Conservation (phyloP, 1,140 invertebrate genomes). For the Neodiprion lecontei region DNA sequence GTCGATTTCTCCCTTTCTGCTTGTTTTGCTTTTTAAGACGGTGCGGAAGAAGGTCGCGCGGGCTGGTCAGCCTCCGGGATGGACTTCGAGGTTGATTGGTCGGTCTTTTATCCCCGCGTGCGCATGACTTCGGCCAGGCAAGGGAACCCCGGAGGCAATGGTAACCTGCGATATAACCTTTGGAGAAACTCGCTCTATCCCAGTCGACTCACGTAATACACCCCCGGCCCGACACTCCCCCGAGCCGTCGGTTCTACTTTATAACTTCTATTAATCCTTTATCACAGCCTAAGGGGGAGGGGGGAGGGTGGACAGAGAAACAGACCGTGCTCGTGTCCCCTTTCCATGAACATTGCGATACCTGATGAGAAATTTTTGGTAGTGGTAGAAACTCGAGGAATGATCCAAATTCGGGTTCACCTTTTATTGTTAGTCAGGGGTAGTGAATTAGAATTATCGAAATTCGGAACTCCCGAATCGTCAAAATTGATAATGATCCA, state of each 20-base stretch:
- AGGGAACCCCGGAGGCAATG: not conserved
- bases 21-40: not conserved
- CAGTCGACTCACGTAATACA: conserved; percentile 2
- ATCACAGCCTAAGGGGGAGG: not conserved
- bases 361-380: not conserved
- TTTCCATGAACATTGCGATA: not conserved
- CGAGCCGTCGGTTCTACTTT: not conserved
- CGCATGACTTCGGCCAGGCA: not conserved
- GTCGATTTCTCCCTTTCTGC: too few relatives aligned
- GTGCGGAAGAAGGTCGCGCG: not conserved
- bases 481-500: too few relatives aligned
- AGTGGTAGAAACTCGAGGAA: too few relatives aligned
- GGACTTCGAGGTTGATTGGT: conserved; percentile 5
- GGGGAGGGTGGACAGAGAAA: too few relatives aligned
- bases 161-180: conserved; percentile 7
- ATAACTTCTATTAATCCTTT: conserved; percentile 8
- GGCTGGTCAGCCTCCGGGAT: conserved; percentile 6
- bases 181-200: not conserved
- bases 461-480: too few relatives aligned
- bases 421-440: too few relatives aligned
- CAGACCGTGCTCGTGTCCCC: not conserved
- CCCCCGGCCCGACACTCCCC: not conserved
- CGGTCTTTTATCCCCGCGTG: not conserved
- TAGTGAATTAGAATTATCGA: too few relatives aligned
- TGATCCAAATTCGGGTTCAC: too few relatives aligned